phyloP scores from a whole-genome alignment of 2,888 invertebrate species.

The Diachrysia chrysitis region DNA sequence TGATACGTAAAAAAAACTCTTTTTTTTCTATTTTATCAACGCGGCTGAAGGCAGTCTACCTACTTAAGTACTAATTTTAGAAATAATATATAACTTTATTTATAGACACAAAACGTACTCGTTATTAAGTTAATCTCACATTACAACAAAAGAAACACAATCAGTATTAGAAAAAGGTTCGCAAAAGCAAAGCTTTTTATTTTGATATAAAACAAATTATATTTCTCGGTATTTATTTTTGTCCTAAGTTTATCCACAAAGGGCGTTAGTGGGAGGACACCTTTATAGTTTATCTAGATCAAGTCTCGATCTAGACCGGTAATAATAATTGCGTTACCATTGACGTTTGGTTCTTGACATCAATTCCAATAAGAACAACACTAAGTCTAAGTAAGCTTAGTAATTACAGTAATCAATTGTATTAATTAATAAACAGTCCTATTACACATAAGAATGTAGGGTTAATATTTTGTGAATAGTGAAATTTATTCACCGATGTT shows the following conservation, averaged over 20 bases:
- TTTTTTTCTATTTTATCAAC: no score
- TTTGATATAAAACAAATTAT: background rate
- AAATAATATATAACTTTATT: background rate
- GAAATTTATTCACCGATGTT: background rate
- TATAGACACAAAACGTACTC: background rate
- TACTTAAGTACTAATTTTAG: background rate
- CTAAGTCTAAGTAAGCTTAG: constrained; percentile 9
- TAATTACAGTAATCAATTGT: constrained; percentile 39
- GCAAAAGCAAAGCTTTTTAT: background rate
- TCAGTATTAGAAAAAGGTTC: background rate
- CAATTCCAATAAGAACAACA: constrained; percentile 30
- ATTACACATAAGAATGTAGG: background rate
- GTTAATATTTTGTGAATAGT: background rate
- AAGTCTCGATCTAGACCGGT: constrained; percentile 27
- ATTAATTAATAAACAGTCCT: constrained; percentile 31
- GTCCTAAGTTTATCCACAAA: constrained; percentile 18
- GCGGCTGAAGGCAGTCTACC: no score
- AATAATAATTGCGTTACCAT: constrained; percentile 38
- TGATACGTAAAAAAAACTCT: no score
- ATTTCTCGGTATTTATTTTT: background rate
- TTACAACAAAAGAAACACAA: background rate
- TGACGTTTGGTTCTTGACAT: constrained; percentile 53
- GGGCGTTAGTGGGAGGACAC: constrained; percentile 35
- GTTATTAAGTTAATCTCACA: background rate
- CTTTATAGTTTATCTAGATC: constrained; percentile 37